Evolutionary conservation across 2,888 invertebrate genomes (phyloP).

Genomic region (Rhimphoctona megacephalus): DNA sequence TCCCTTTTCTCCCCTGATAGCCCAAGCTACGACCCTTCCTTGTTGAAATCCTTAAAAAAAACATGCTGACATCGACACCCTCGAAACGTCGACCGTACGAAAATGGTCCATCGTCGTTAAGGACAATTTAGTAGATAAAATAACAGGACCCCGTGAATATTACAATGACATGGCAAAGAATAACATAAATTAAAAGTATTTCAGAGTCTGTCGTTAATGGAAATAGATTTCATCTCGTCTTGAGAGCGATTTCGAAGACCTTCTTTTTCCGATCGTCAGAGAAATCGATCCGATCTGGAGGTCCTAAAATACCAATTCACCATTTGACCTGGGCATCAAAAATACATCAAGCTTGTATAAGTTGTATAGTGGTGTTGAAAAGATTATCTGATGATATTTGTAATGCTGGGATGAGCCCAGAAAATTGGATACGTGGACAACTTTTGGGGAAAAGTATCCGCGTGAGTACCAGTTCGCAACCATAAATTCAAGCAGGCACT

Average conservation of each 20-base stretch:
- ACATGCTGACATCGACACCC: constrained; percentile 12
- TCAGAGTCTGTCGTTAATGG: neutral
- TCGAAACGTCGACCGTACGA: neutral
- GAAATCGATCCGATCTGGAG: neutral
- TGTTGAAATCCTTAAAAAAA: neutral
- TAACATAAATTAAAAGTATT: neutral
- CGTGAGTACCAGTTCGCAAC: neutral
- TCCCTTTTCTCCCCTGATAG: neutral
- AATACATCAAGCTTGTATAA: neutral
- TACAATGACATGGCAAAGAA: neutral
- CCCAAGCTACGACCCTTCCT: neutral
- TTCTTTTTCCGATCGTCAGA: neutral
- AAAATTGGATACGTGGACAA: neutral
- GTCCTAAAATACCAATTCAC: neutral
- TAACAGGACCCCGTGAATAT: neutral
- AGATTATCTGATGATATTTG: neutral
- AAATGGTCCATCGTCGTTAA: constrained; percentile 7
- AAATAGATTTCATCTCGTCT: neutral
- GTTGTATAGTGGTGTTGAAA: neutral
- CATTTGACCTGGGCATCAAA: neutral
- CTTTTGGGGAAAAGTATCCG: neutral
- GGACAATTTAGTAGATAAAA: neutral
- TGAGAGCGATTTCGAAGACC: neutral
- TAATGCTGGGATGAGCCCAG: neutral
- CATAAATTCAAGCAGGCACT: neutral